Percentiles rank a stretch among this genome's conserved stretches.
These are phyloP conservation scores for Hanleya hanleyi DNA, from an alignment of 2,888 invertebrate genomes.

Conservation along the genomic window DNA sequence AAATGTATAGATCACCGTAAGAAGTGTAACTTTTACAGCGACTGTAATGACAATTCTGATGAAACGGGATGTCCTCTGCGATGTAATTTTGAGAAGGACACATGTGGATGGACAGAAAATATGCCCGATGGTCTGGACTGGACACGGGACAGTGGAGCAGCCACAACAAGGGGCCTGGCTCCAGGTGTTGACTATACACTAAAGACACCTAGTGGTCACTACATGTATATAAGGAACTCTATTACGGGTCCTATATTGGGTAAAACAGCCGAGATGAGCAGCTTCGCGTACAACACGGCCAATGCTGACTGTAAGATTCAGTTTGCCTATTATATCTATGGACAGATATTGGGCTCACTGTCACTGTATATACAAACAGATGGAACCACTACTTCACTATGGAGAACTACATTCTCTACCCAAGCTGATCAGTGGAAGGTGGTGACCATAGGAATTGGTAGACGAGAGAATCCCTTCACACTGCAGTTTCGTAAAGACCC, in stretches of 20 bases:
- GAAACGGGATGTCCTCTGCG: constrained; percentile 31
- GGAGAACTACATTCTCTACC: constrained; percentile 21
- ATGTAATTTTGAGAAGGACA: constrained; percentile 61
- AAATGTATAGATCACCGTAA: constrained; percentile 11
- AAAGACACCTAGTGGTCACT: constrained; percentile 54
- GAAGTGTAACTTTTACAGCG: constrained; percentile 23
- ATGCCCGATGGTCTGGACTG: constrained; percentile 58
- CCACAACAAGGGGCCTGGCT: constrained; percentile 30
- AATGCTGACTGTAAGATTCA: constrained; percentile 54
- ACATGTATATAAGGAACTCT: constrained; percentile 54
- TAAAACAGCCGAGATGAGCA: constrained; percentile 46
- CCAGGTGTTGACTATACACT: constrained; percentile 53
- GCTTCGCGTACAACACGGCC: constrained; percentile 49
- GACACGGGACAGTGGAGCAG: constrained; percentile 36
- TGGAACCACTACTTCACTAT: constrained; percentile 29
- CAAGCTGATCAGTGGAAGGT: constrained; percentile 46
- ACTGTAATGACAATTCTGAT: constrained; percentile 36
- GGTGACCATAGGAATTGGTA: constrained; percentile 57
- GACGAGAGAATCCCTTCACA: constrained; percentile 45
- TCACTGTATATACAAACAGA: constrained; percentile 41
- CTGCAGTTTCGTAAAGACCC: constrained; percentile 43
- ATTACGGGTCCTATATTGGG: constrained; percentile 40
- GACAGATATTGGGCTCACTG: constrained; percentile 44
- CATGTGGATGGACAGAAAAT: constrained; percentile 61
- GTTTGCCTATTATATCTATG: constrained; percentile 59